Evolutionary conservation across 2,888 invertebrate genomes (phyloP), one percentile per base, ranked within the genome.

Genomic region (Catocala sponsa): DNA sequence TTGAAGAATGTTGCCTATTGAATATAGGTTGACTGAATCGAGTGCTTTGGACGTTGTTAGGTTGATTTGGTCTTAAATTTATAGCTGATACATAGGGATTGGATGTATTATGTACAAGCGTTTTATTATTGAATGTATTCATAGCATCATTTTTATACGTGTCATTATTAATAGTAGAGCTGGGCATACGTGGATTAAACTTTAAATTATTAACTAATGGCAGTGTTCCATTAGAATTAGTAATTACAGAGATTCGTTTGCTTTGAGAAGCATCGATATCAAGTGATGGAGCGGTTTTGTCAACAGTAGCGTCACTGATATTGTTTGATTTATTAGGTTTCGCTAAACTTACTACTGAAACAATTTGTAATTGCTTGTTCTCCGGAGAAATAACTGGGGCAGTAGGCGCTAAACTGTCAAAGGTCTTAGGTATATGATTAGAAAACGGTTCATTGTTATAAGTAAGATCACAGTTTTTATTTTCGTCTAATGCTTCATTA

Each of bases 11-110:
- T 13, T 15, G 41, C n/a, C 4, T 12, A 57, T 6, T 12, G 7
- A 35, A 35, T 2, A 4, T 32, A 6, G 11, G 42, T 38, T 44
- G 15, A 5, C 50, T 25, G 6, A 41, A 52, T 5, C 52, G 38
- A 4, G 32, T 43, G 25, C 10, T 25, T 6, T 12, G 12, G 6
- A 38, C 0, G 5, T 46, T 52, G n/a, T 48, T 25, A 10, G 62
- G 49, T 12, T 51, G 53, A 49, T 65, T 59, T 25, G 67, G 51
- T 13, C 54, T 68, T 52, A 70, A 48, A 41, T 61, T 57, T 10
- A 55, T 65, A 46, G 64, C 33, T 12, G 70, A 57, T 11, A 63
- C 41, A 6, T 58, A 58, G 32, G 25, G 47, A 58, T 60, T 25
- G 25, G 25, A 25, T 25, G 25, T 25, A 25, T 25, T 69, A 9